A percentile compares a stretch with the other conserved stretches of the same genome.
Evolutionary conservation across 2,113 vertebrate species (phyloP).

Genomic region (Ia io): DNA sequence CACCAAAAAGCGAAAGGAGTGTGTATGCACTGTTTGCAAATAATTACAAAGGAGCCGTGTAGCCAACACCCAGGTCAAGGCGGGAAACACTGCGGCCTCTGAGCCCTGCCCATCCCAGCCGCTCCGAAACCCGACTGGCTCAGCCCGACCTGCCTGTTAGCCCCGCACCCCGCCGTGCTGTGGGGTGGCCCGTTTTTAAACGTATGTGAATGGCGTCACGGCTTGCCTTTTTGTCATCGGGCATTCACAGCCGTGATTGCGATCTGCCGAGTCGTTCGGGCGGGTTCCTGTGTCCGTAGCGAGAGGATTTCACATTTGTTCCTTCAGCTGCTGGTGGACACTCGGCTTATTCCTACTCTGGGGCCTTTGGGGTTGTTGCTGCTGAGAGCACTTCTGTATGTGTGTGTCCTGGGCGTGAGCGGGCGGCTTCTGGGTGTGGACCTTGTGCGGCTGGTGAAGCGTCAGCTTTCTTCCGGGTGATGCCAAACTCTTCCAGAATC

Average conservation of each 20-base stretch:
- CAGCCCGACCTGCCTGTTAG: neutral
- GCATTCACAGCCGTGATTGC: too few species aligned
- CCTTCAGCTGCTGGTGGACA: neutral
- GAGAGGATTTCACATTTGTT: neutral
- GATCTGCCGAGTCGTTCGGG: rapidly evolving
- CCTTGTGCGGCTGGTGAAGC: neutral
- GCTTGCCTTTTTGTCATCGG: neutral
- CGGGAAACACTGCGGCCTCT: neutral
- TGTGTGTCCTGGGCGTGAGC: neutral
- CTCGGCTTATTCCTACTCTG: neutral
- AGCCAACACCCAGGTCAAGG: neutral
- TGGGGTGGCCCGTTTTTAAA: neutral
- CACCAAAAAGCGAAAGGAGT: neutral
- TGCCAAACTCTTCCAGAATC: rapidly evolving
- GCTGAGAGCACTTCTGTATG: neutral
- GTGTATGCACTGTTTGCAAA: neutral
- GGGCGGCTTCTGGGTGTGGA: neutral
- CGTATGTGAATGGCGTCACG: rapidly evolving
- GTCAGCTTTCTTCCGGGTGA: too few species aligned
- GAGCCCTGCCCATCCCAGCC: neutral
- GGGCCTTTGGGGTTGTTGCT: neutral
- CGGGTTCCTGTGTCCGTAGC: rapidly evolving
- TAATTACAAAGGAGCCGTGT: neutral
- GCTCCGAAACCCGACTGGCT: neutral
- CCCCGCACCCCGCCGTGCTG: rapidly evolving